These are phyloP conservation scores for Hemitrygon akajei DNA, from an alignment of 2,797 vertebrate genomes.

Conservation along the genomic window DNA sequence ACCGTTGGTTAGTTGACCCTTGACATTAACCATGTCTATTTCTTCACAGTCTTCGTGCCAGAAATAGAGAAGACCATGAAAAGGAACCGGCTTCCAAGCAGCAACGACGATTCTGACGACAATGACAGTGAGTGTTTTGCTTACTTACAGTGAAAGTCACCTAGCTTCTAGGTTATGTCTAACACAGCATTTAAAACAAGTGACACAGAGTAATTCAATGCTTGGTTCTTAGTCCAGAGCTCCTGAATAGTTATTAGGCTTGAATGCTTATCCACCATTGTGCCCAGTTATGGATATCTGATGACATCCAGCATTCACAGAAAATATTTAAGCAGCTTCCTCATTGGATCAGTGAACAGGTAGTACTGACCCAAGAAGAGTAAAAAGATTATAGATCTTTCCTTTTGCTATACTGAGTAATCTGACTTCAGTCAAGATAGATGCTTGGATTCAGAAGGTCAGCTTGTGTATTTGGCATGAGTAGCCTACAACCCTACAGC, in stretches of 20 bases:
- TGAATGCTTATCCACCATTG: not conserved
- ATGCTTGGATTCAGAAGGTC: not conserved
- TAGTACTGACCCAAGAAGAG: not conserved
- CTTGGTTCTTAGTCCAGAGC: not conserved
- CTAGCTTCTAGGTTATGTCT: not conserved
- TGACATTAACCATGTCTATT: conserved; percentile 44
- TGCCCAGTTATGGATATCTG: not conserved
- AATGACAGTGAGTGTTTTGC: conserved; percentile 85
- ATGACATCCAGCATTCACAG: not conserved
- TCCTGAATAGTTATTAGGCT: not conserved
- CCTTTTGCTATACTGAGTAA: not conserved
- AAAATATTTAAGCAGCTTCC: not conserved
- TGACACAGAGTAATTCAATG: not conserved
- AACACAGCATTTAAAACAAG: not conserved
- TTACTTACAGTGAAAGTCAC: conserved; percentile 17
- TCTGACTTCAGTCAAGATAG: not conserved
- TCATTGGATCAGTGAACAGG: not conserved
- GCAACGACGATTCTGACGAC: conserved; percentile 91
- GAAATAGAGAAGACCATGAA: conserved; percentile 76
- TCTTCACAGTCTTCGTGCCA: conserved; percentile 62
- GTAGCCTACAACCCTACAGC: no score
- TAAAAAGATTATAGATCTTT: not conserved
- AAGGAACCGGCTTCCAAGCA: conserved; percentile 81
- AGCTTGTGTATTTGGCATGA: not conserved
- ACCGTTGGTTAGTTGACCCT: not conserved